A percentile compares a stretch with the other conserved stretches of the same genome.
These are phyloP conservation scores for Dendronephthya gigantea DNA, from an alignment of 64 coral and sea anemone species.

Conservation along the genomic window DNA sequence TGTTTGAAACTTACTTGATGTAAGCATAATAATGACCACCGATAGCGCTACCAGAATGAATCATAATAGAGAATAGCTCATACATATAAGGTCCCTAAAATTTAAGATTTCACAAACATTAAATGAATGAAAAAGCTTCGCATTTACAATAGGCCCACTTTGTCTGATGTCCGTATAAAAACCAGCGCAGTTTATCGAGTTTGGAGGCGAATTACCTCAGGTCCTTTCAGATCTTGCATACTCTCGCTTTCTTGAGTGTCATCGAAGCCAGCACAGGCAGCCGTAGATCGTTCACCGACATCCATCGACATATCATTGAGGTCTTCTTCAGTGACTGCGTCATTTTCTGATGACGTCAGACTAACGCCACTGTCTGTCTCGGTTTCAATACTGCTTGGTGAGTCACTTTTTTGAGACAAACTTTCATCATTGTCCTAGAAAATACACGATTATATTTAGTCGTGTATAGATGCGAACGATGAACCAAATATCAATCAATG, in stretches of 20 bases:
- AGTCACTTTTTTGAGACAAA: conserved; percentile 57
- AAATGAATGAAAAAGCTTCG: not conserved
- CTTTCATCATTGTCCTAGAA: conserved; percentile 53
- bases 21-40: conserved; percentile 97
- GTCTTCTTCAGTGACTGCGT: conserved; percentile 60
- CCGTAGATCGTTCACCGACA: not conserved
- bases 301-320: conserved; percentile 13
- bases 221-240: not conserved
- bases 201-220: not conserved
- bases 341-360: conserved; percentile 64
- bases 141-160: too few relatives aligned
- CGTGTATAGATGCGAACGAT: too few relatives aligned
- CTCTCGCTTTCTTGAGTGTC: not conserved
- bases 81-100: conserved; percentile 82
- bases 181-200: not conserved
- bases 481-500: too few relatives aligned
- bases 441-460: too few relatives aligned
- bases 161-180: too few relatives aligned
- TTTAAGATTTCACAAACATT: not conserved
- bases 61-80: conserved; percentile 96
- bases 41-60: conserved; percentile 81
- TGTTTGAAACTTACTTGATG: conserved; percentile 86
- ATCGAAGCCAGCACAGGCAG: not conserved
- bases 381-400: conserved; percentile 44
- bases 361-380: conserved; percentile 79